phyloP scores from a whole-genome alignment of 2,113 vertebrate species.

The Rhea americana region DNA sequence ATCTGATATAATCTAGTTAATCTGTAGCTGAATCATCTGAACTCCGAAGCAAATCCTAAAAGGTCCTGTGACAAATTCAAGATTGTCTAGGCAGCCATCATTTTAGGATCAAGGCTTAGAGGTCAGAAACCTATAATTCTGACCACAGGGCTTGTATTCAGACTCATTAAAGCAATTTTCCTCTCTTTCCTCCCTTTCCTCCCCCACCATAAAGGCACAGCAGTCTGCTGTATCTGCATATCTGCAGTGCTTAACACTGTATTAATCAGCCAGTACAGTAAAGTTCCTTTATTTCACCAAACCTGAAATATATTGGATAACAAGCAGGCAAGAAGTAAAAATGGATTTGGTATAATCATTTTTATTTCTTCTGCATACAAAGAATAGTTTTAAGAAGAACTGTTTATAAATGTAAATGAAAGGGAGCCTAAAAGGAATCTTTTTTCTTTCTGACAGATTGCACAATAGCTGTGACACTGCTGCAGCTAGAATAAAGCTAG shows the following conservation, averaged over 20 bases:
- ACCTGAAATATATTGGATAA: not conserved
- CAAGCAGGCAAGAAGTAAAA: not conserved
- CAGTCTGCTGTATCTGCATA: not conserved
- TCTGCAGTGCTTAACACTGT: not conserved
- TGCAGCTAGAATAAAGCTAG: not conserved
- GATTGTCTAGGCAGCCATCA: not conserved
- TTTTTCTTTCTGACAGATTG: not conserved
- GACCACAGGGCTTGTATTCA: not conserved
- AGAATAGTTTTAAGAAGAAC: not conserved
- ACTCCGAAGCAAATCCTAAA: not conserved
- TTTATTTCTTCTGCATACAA: not conserved
- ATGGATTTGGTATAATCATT: not conserved
- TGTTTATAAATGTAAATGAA: not conserved
- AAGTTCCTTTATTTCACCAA: not conserved
- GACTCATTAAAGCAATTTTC: not conserved
- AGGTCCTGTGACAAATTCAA: not conserved
- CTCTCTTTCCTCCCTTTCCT: not conserved
- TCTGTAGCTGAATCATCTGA: not conserved
- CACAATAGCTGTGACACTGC: not conserved
- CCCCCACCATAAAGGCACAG: not conserved
- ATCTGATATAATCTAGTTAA: not conserved
- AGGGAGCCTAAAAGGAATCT: not conserved
- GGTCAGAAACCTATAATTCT: not conserved
- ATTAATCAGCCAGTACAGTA: not conserved
- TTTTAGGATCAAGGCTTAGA: not conserved